phyloP scores from a whole-genome alignment of 2,113 vertebrate species.

The Naja naja region DNA sequence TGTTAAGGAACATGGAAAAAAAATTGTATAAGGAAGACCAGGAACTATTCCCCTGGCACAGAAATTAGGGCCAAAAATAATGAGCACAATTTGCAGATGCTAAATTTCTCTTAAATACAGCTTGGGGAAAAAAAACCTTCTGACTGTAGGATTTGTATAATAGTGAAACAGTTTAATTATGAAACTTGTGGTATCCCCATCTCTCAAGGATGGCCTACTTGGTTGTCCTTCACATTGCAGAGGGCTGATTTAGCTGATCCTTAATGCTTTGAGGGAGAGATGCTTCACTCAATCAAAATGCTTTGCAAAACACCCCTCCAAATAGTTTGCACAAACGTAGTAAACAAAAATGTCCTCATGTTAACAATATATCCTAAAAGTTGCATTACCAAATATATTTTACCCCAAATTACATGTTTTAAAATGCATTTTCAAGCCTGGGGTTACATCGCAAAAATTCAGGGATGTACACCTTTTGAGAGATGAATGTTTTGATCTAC shows the following conservation, averaged over 20 bases:
- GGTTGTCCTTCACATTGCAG: neutral
- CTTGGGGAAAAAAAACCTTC: neutral
- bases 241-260: neutral
- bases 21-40: neutral
- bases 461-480: neutral
- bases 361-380: neutral
- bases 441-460: neutral
- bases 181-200: neutral
- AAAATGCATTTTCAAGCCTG: neutral
- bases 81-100: neutral
- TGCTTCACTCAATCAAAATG: neutral
- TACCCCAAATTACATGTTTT: neutral
- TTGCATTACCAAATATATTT: neutral
- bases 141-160: neutral
- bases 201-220: neutral
- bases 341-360: neutral
- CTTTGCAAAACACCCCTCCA: neutral
- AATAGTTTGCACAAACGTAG: neutral
- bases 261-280: neutral
- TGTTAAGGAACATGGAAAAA: neutral
- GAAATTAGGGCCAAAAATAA: neutral
- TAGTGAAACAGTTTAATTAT: neutral
- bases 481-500: neutral
- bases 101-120: neutral
- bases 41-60: neutral